Percentiles rank a stretch among this genome's conserved stretches.
These are phyloP conservation scores for Ochropacha duplaris DNA, from an alignment of 2,888 invertebrate species.

Conservation along the genomic window DNA sequence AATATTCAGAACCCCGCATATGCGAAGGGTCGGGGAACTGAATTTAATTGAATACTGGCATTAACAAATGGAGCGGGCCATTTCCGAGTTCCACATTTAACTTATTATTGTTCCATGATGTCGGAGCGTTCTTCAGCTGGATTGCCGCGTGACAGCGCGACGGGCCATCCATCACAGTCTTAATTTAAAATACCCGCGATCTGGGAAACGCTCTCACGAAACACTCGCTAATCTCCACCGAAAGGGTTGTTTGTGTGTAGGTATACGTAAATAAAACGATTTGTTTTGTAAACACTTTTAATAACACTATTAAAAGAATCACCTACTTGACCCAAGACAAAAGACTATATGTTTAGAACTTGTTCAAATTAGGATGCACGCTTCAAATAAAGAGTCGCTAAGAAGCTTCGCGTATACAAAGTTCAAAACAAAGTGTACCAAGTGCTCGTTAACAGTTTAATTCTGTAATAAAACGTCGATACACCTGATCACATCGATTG, in stretches of 20 bases:
- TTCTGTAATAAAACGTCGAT: slow-evolving; percentile 73
- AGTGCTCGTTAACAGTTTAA: slow-evolving; percentile 78
- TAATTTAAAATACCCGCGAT: slow-evolving; percentile 80
- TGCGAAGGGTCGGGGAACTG: slow-evolving; percentile 71
- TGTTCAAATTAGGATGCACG: slow-evolving; percentile 53
- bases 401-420: slow-evolving; percentile 55
- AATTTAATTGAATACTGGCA: slow-evolving; percentile 81
- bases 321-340: slow-evolving; percentile 43
- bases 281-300: slow-evolving; percentile 63
- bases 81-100: slow-evolving; percentile 78
- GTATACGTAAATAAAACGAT: slow-evolving; percentile 61
- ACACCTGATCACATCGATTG: slow-evolving; percentile 74
- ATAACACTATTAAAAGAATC: slow-evolving; percentile 50
- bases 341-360: slow-evolving; percentile 49
- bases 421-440: slow-evolving; percentile 71
- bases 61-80: slow-evolving; percentile 78
- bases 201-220: slow-evolving; percentile 63
- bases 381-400: slow-evolving; percentile 54
- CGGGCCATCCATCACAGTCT: slow-evolving; percentile 79
- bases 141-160: slow-evolving; percentile 72
- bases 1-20: slow-evolving; percentile 70
- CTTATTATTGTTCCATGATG: slow-evolving; percentile 77
- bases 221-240: slow-evolving; percentile 64
- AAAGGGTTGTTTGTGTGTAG: slow-evolving; percentile 63
- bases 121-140: slow-evolving; percentile 56